A percentile compares a stretch with the other conserved stretches of the same genome.
These are phyloP conservation scores for Rotaria magnacalcarata DNA, from an alignment of 2,888 invertebrate species.

Conservation along the genomic window DNA sequence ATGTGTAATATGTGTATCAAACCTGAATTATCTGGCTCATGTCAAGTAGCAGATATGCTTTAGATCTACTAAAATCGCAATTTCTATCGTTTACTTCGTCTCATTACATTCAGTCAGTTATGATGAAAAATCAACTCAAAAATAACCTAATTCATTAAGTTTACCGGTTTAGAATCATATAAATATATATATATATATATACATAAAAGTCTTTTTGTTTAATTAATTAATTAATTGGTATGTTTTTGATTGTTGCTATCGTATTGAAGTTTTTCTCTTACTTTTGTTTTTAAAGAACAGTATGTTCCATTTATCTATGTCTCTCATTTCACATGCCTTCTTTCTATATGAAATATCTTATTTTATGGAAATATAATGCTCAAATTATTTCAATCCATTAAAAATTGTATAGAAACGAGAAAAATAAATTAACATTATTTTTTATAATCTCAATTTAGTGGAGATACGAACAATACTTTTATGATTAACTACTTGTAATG, in stretches of 20 bases:
- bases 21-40: background rate
- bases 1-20: slow-evolving; percentile 22
- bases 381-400: background rate
- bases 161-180: background rate
- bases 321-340: background rate
- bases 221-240: background rate
- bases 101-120: background rate
- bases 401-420: no score
- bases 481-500: no score
- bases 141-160: background rate
- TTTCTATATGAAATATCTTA: background rate
- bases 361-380: background rate
- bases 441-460: no score
- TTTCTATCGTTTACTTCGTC: background rate
- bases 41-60: background rate
- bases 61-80: background rate
- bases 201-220: background rate
- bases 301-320: background rate
- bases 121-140: background rate
- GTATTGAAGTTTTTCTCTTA: background rate
- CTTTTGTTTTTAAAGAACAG: background rate
- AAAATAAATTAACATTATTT: no score
- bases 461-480: no score
- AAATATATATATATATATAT: background rate
- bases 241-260: background rate